Evolutionary conservation across 2,888 invertebrate genomes (phyloP).

Genomic region (Chrysomela aeneicollis): DNA sequence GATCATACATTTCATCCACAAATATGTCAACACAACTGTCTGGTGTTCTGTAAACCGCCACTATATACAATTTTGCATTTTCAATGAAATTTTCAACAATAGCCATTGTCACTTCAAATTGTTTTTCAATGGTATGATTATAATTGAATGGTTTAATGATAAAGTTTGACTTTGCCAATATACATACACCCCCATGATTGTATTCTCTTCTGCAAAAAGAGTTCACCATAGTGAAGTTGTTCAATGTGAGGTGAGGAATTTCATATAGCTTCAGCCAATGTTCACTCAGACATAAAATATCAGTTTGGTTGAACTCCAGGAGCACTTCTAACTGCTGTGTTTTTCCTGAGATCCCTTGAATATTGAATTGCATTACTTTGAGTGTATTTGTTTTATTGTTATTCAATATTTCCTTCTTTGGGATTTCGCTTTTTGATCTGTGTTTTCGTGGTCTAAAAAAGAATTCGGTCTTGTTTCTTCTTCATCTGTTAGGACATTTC

Average conservation of each 20-base stretch:
- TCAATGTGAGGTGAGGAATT: constrained; percentile 4
- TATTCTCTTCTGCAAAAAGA: constrained; percentile 8
- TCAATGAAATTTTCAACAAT: constrained; percentile 2
- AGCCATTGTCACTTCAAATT: constrained; percentile 6
- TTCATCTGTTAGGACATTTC: too few species aligned
- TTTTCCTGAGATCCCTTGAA: not conserved
- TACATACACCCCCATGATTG: constrained; percentile 13
- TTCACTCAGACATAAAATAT: not conserved
- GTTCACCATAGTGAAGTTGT: constrained; percentile 11
- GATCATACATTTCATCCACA: not conserved
- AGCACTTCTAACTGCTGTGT: too few species aligned
- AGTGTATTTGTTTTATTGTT: not conserved
- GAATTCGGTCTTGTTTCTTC: constrained; percentile 3
- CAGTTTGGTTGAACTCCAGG: not conserved
- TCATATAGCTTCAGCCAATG: constrained; percentile 5
- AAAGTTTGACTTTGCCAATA: not conserved
- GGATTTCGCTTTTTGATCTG: not conserved
- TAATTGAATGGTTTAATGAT: constrained; percentile 7
- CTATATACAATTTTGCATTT: constrained; percentile 15
- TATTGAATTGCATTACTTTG: not conserved
- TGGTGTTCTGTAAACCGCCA: constrained; percentile 8
- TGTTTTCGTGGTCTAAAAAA: not conserved
- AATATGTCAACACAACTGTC: not conserved
- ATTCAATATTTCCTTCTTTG: not conserved
- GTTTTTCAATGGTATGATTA: constrained; percentile 12